Base-by-base conservation (phyloP, 1,140 invertebrate genomes). In the Drosophila bocki region DNA sequence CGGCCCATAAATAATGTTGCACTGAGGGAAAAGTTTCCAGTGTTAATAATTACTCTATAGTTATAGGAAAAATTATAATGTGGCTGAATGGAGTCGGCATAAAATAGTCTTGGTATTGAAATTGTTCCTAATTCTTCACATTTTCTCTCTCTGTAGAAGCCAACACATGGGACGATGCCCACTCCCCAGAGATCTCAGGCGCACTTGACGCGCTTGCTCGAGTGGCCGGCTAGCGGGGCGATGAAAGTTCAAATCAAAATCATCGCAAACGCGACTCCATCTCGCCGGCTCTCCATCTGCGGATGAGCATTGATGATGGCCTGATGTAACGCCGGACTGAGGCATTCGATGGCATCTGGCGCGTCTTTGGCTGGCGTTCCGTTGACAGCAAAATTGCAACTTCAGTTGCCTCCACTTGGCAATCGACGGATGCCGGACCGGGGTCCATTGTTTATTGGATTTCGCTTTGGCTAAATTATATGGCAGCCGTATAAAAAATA, bases 361-460 rank as follows among this genome's bases (percentile, higher is more conserved):
- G 76, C 71, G 64, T 80, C 64, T 76, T 51, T 13, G 65, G 51
- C 65, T 70, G 74, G 67, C 58, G 62, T 82, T 78, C 68, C 57
- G 84, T 80, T 87, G 84, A 87, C 84, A 87, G 86, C 84, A 87
- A 87, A 87, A 87, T 87, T 87, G 84, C 84, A 87, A 88, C 84
- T 87, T 87, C 84, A 87, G 81, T 84, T 78, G 69, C 50, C 78
- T 45, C 39, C 63, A 60, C 54, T 77, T 48, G 75, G 47, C 33
- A 22, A 37, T 15, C 29, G 33, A 50, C 53, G 62, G 57, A 58
- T 80, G 56, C 75, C 45, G 72, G 59, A 37, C 64, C 42, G 68
- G 65, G 44, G 62, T n/a, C 75, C 79, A 86, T 86, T 86, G 83
- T 86, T 86, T 86, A 86, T 86, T 76, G 82, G 61, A 78, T 76